phyloP scores from a whole-genome alignment of 2,888 invertebrate genomes.

The Leptarthrus brevirostris region DNA sequence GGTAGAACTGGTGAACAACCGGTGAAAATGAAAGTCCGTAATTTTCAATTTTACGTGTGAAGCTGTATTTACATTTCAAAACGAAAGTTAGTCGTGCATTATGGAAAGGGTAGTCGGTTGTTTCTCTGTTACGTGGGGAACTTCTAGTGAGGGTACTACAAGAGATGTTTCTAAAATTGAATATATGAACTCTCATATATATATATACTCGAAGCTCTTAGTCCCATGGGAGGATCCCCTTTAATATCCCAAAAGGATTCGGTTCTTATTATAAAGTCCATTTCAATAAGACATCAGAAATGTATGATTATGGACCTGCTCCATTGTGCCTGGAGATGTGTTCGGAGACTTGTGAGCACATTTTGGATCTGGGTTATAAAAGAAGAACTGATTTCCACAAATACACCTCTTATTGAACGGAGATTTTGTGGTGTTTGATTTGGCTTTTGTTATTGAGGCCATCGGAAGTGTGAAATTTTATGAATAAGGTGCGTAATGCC shows the following conservation, averaged over 20 bases:
- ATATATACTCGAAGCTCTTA: neutral
- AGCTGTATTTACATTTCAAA: conserved; percentile 47
- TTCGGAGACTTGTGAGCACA: conserved; percentile 14
- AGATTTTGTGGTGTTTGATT: conserved; percentile 17
- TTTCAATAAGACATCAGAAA: conserved; percentile 48
- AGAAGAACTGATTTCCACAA: conserved; percentile 37
- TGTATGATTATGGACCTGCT: conserved; percentile 45
- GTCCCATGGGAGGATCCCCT: conserved; percentile 37
- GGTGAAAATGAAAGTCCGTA: conserved; percentile 46
- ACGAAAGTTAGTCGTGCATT: conserved; percentile 47
- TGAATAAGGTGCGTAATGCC: neutral
- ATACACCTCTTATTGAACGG: conserved; percentile 9
- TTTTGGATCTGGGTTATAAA: neutral
- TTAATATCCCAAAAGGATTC: conserved; percentile 37
- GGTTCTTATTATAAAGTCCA: conserved; percentile 45
- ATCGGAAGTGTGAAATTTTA: conserved; percentile 8
- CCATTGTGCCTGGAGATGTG: conserved; percentile 14
- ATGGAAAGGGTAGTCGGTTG: neutral
- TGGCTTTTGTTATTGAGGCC: neutral
- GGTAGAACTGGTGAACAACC: neutral
- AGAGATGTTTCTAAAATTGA: neutral
- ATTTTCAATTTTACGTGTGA: conserved; percentile 48
- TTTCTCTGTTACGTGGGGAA: neutral
- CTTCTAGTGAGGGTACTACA: neutral
- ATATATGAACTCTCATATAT: too few species aligned